Base-by-base conservation (phyloP, 2,797 vertebrate species). In the Rhyacichthys aspro region DNA sequence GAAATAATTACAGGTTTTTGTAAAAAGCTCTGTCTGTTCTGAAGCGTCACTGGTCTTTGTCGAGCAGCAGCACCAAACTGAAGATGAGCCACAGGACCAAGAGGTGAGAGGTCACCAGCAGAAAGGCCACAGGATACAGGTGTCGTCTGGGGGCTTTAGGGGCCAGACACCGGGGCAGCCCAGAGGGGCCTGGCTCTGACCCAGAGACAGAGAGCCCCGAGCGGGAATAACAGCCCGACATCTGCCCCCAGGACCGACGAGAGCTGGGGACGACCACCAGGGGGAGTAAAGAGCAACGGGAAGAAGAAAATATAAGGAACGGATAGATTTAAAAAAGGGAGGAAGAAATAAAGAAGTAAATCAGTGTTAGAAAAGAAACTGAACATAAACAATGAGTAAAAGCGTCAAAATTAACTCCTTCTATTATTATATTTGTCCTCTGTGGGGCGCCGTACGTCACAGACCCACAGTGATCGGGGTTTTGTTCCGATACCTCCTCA, bases 41-140 rank as follows among this genome's bases (percentile, higher is more conserved):
- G 37, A 5, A 1, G 34, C 6, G 57, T 90, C 91, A 96, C 89
- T 95, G 93, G 83, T 96, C 94, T 89, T 92, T 94, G 82, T 87
- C 91, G 87, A 95, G 89, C 72, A 96, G 89, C 60, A 95, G 76
- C 1, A 95, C 93, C 68, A 96, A 91, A 91, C 95, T 96, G 89
- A 96, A 78, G 86, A 96, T 95, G 74, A 96, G 94, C 95, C 95
- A 96, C 59, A 96, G 91, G 8, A 96, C 95, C 85, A 96, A 91
- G 75, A 96, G 91, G 76, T 96, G 95, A 33, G 95, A 96, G 85
- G 94, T 94, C 88, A 96, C 95, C 91, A 96, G 93, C 32, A 96
- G 93, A 86, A 96, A 86, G 85, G 92, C 94, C 86, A 96, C 93
- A 34, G 95, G 95, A 75, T 95, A 96, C 92, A 96, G 90, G 91